phyloP scores from a whole-genome alignment of 1,140 invertebrate genomes.

The Euglossa dilemma region DNA sequence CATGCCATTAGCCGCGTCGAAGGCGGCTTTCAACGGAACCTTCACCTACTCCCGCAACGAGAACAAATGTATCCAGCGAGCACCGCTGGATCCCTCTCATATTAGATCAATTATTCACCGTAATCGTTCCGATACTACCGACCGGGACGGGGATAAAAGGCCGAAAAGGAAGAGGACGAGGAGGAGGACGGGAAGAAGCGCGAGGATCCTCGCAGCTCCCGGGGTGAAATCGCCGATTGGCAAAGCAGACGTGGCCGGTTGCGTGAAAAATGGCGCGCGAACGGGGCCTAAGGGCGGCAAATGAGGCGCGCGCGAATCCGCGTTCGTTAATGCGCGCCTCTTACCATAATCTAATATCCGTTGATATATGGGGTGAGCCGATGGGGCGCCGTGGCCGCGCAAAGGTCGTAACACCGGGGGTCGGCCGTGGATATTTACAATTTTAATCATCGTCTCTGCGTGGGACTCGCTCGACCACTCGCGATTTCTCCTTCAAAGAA shows the following conservation, averaged over 20 bases:
- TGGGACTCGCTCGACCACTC: slow-evolving; percentile 61
- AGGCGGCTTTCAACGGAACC: slow-evolving; percentile 23
- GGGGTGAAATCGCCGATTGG: slow-evolving; percentile 60
- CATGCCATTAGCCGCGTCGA: background rate
- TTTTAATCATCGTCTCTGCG: slow-evolving; percentile 78
- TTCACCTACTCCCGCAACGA: slow-evolving; percentile 32
- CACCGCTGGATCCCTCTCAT: background rate
- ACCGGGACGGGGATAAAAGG: too few relatives aligned
- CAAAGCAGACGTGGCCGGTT: slow-evolving; percentile 48
- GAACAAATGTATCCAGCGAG: slow-evolving; percentile 29
- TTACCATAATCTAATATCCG: slow-evolving; percentile 78
- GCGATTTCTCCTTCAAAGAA: slow-evolving; percentile 63
- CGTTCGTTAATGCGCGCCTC: slow-evolving; percentile 69
- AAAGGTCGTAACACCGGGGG: slow-evolving; percentile 79
- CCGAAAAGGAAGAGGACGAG: background rate
- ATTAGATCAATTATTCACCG: slow-evolving; percentile 43
- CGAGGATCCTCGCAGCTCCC: slow-evolving; percentile 48
- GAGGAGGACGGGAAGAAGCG: background rate
- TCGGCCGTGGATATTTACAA: slow-evolving; percentile 76
- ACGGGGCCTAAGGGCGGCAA: slow-evolving; percentile 48
- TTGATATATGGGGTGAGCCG: slow-evolving; percentile 78
- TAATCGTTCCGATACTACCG: slow-evolving; percentile 33
- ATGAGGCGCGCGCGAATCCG: slow-evolving; percentile 60
- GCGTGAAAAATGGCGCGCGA: slow-evolving; percentile 67
- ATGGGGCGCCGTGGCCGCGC: slow-evolving; percentile 75